These are phyloP conservation scores for Melangyna quadrimaculata DNA, from an alignment of 2,888 invertebrate species.

Conservation along the genomic window DNA sequence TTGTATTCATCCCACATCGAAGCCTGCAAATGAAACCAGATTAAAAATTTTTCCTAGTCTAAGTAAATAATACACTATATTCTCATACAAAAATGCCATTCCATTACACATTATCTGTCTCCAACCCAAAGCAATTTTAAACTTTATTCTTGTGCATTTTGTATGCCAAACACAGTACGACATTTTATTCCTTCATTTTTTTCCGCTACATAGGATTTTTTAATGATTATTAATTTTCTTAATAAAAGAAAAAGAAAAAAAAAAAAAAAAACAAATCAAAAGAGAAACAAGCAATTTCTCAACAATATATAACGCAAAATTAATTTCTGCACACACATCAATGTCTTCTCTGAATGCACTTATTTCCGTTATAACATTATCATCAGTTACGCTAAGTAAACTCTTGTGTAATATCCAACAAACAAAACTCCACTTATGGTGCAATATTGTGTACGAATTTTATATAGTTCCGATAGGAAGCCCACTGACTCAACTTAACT, in stretches of 20 bases:
- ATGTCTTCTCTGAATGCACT: constrained; percentile 4
- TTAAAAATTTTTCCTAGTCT: not conserved
- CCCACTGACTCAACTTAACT: constrained; percentile 38
- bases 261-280: not conserved
- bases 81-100: not conserved
- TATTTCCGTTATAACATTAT: constrained; percentile 56
- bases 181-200: not conserved
- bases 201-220: not conserved
- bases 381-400: constrained; percentile 56
- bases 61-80: not conserved
- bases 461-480: constrained; percentile 56
- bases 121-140: not conserved
- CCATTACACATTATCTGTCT: not conserved
- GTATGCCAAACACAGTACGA: not conserved
- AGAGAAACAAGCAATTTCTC: not conserved
- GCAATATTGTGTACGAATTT: constrained; percentile 12
- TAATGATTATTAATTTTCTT: not conserved
- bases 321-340: constrained; percentile 11
- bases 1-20: not conserved
- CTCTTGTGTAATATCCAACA: constrained; percentile 26
- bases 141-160: not conserved
- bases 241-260: not conserved
- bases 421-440: not conserved
- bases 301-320: not conserved
- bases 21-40: not conserved